Conservation (phyloP, 2,888 invertebrate genomes). For the Malachius bipustulatus region DNA sequence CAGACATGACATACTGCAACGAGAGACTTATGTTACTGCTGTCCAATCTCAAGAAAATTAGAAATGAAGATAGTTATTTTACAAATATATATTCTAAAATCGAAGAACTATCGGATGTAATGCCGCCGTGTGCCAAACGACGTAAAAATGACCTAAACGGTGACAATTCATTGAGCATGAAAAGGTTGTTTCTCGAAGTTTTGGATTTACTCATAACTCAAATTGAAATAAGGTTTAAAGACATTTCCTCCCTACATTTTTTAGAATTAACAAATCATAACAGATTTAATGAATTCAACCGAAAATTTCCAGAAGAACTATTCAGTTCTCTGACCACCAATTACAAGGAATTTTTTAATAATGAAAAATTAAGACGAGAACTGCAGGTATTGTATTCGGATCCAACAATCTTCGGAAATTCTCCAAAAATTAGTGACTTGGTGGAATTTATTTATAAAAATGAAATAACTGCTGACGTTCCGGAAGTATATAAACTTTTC, state of each 20-base stretch:
- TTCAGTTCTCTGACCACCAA: conserved; percentile 1
- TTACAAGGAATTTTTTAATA: conserved; percentile 1
- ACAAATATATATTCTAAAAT: no score
- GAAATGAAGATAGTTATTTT: conserved; percentile 5
- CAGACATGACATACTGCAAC: conserved; percentile 11
- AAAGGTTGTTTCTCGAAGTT: conserved; percentile 7
- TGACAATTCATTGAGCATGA: conserved; percentile 4
- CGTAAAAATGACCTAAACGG: no score
- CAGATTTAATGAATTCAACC: background rate
- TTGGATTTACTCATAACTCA: conserved; percentile 7
- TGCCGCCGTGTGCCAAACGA: no score
- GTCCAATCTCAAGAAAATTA: conserved; percentile 7
- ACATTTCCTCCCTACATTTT: conserved; percentile 5
- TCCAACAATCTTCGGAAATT: background rate
- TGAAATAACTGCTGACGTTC: background rate
- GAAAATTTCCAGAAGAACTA: background rate
- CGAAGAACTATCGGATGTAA: conserved; percentile 1
- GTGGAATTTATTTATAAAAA: background rate
- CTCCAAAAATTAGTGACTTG: conserved; percentile 1
- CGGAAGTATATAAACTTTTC: conserved; percentile 5
- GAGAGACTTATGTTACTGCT: conserved; percentile 11
- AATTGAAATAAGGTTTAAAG: conserved; percentile 9
- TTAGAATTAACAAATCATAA: conserved; percentile 7
- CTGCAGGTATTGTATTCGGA: conserved; percentile 3
- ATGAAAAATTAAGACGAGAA: background rate